Evolutionary conservation across 2,113 vertebrate genomes (phyloP).

Genomic region (Odocoileus virginianus): DNA sequence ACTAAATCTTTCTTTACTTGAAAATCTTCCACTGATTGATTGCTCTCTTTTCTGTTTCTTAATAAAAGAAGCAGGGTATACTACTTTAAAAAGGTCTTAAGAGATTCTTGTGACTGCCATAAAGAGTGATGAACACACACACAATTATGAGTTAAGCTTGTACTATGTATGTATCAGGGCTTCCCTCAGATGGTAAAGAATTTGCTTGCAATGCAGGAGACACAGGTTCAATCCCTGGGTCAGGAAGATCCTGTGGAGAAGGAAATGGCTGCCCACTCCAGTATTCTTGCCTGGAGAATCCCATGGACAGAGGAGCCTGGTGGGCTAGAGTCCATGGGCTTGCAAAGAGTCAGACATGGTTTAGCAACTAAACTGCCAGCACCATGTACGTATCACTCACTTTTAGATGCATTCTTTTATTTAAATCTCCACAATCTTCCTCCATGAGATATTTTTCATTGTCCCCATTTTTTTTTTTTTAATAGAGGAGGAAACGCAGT

Average conservation of each 20-base stretch:
- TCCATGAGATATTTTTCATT: background rate
- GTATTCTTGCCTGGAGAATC: background rate
- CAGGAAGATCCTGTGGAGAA: background rate
- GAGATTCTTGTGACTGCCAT: background rate
- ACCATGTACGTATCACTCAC: background rate
- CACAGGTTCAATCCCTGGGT: background rate
- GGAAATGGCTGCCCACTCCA: background rate
- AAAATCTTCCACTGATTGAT: background rate
- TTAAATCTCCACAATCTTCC: background rate
- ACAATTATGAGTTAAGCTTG: background rate
- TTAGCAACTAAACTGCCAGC: background rate
- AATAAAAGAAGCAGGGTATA: background rate
- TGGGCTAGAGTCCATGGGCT: background rate
- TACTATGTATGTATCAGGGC: background rate
- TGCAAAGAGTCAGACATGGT: fast-evolving
- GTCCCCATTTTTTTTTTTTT: background rate
- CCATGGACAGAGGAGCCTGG: background rate
- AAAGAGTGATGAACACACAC: background rate
- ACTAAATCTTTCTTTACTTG: background rate
- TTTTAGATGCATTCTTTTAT: background rate
- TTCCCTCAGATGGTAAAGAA: background rate
- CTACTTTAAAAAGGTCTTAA: background rate
- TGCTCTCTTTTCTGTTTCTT: background rate
- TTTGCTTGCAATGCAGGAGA: background rate
- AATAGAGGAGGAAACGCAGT: background rate